Percentiles rank a stretch among this genome's conserved stretches.
Evolutionary conservation across 2,888 invertebrate species (phyloP).

Genomic region (Leptopilina myrica): DNA sequence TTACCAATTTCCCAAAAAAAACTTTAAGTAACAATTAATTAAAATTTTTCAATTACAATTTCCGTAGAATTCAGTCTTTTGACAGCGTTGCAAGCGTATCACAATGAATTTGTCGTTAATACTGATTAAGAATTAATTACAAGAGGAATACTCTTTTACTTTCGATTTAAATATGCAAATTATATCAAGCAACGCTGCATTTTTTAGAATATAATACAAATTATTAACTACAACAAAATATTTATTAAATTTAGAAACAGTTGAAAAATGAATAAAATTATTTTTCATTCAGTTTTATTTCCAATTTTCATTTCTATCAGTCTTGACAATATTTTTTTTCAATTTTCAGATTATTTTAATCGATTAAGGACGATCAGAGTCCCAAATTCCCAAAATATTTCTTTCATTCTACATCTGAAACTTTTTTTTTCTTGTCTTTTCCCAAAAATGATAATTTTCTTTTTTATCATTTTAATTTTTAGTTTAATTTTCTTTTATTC

Average conservation of each 20-base stretch:
- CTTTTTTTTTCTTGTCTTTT: slow-evolving; percentile 21
- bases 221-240: background rate
- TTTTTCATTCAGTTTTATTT: background rate
- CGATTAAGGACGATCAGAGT: slow-evolving; percentile 50
- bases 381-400: slow-evolving; percentile 42
- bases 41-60: background rate
- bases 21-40: background rate
- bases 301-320: slow-evolving; percentile 48
- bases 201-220: background rate
- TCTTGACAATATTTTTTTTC: slow-evolving; percentile 44
- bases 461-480: background rate
- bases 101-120: background rate
- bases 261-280: no score
- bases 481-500: slow-evolving; percentile 17
- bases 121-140: background rate
- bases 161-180: background rate
- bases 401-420: slow-evolving; percentile 13
- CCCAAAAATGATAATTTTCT: slow-evolving; percentile 44
- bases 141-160: background rate
- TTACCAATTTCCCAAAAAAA: background rate
- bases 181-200: slow-evolving; percentile 16
- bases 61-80: slow-evolving; percentile 25
- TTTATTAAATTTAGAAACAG: background rate
- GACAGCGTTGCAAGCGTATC: slow-evolving; percentile 21
- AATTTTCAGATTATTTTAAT: slow-evolving; percentile 46